A percentile compares a stretch with the other conserved stretches of the same genome.
phyloP scores from a whole-genome alignment of 1,140 invertebrate genomes.

The Bombyx mandarina region DNA sequence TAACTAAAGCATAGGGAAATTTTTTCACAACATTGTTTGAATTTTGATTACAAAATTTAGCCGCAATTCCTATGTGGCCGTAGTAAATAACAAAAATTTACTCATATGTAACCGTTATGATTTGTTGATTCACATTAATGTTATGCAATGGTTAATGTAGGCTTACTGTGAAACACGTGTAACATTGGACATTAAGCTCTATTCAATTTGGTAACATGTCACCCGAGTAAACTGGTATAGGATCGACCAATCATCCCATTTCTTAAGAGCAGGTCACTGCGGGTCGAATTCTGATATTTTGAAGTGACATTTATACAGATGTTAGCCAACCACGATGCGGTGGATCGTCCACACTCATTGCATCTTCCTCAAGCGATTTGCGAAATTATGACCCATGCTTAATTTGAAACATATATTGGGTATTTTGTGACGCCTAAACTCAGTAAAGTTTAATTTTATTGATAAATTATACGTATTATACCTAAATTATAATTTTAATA shows the following conservation, averaged over 20 bases:
- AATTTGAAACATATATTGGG: constrained; percentile 17
- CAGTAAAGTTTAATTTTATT: constrained; percentile 1
- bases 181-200: background rate
- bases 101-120: background rate
- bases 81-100: background rate
- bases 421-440: constrained; percentile 8
- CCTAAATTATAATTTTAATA: too few species aligned
- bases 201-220: background rate
- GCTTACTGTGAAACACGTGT: background rate
- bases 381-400: constrained; percentile 41
- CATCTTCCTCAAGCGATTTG: constrained; percentile 32
- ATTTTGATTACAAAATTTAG: too few species aligned
- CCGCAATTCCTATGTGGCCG: background rate
- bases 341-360: constrained; percentile 15
- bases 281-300: constrained; percentile 56
- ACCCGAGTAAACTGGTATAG: background rate
- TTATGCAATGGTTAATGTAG: background rate
- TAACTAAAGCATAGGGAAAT: background rate
- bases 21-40: too few species aligned
- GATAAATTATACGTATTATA: too few species aligned
- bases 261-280: constrained; percentile 34
- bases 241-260: constrained; percentile 27
- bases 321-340: constrained; percentile 37
- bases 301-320: constrained; percentile 50
- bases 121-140: background rate